phyloP scores from a whole-genome alignment of 1,140 invertebrate species.

The Aphelinus atriplicis region DNA sequence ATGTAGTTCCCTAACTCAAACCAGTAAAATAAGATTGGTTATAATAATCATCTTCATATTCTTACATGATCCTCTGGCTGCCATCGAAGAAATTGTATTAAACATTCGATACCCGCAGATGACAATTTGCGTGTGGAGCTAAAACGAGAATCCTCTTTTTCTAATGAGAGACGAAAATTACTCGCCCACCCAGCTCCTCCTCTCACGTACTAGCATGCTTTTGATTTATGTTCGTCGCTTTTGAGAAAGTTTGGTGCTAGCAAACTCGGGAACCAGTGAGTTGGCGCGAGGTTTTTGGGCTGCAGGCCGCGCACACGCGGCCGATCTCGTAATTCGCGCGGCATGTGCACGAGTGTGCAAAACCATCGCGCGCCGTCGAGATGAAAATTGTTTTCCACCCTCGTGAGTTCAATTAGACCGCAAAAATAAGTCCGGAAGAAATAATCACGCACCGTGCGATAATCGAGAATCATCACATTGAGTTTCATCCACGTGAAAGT shows the following conservation, averaged over 20 bases:
- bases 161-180: too few species aligned
- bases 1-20: too few species aligned
- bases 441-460: background rate
- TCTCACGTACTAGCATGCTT: background rate
- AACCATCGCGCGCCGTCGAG: background rate
- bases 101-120: too few species aligned
- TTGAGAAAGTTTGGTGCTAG: slow-evolving; percentile 4
- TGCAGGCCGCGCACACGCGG: background rate
- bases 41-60: too few species aligned
- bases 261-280: background rate
- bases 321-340: slow-evolving; percentile 10
- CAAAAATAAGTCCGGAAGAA: background rate
- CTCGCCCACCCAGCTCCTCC: background rate
- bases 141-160: too few species aligned
- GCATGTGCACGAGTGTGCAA: slow-evolving; percentile 1
- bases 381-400: slow-evolving; percentile 16
- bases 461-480: too few species aligned
- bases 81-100: too few species aligned
- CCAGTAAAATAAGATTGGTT: too few species aligned
- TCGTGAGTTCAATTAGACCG: background rate
- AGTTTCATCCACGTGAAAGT: too few species aligned
- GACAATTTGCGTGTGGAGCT: too few species aligned
- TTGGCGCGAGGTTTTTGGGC: slow-evolving; percentile 17
- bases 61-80: too few species aligned
- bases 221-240: slow-evolving; percentile 10